Base-by-base conservation (phyloP, 2,888 invertebrate species). In the Coenonympha glycerion region DNA sequence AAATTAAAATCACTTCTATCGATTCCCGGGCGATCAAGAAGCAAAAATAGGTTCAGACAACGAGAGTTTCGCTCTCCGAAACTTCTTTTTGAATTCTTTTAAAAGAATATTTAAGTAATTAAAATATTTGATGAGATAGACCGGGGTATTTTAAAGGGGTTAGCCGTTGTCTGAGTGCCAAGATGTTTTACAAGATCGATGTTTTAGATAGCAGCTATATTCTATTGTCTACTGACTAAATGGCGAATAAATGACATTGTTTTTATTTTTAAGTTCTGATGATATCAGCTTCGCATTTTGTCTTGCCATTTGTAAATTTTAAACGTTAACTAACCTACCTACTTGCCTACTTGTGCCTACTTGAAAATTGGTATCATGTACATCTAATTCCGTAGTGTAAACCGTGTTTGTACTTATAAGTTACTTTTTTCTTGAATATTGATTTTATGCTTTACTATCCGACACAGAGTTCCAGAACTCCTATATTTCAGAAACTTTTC, bases 41-140 rank as follows among this genome's bases (percentile, higher is more conserved):
- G 60, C 49, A 47, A 60, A 60, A 63, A 60, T 56, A 58, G 53
- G 33, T 49, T 40, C 31, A 46, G 52, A 47, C 55, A 57, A 56
- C 50, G 56, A 39, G 54, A 31, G 51, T 45, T 44, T 31, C 15
- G 21, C 31, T 19, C n/a, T 15, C 48, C 47, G 49, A 56, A 58
- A 56, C 44, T 55, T 52, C 51, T 30, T 46, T 50, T 41, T 30
- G 45, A 57, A 57, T 57, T 59, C 55, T 57, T 58, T 52, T 48
- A 51, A 51, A 59, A 61, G 52, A 56, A 55, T 52, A 56, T 56
- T 56, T 36, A 56, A 56, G 50, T 59, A 60, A 62, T 60, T 58
- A 61, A 57, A 55, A 55, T 52, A 37, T 55, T 52, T 46, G 57
- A 55, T 40, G 47, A 36, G 21, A 36, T 39, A 52, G 26, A 41